Evolutionary conservation across 2,797 vertebrate genomes (phyloP), one percentile per base, ranked within the genome.

Genomic region (Dallia pectoralis): DNA sequence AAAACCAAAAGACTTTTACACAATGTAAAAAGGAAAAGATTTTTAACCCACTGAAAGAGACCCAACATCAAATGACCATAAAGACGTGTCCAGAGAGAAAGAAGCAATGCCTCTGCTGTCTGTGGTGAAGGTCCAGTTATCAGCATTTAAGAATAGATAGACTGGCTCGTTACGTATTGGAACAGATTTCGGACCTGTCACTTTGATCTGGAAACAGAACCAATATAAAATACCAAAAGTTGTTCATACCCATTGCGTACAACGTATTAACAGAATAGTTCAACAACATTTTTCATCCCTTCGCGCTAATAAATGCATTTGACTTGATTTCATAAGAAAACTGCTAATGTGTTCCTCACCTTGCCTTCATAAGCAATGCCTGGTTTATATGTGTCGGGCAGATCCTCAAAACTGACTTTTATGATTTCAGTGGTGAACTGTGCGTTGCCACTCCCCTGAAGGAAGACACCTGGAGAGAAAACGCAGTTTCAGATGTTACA

Each of bases 51-150:
- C 30, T 4, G 19, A 51, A 16, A 69, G 40, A 69, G 27, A 69
- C n/a, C 19, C 18, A 51, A 16, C n/a, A 0, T 74, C 56, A 33
- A 30, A 47, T 22, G 29, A 87, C 94, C 87, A 94, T 27, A 53
- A 82, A 67, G 81, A 79, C 0, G 95, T 96, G 81, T 94, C 81
- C 36, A 97, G 87, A 22, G 91, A 92, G 77, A 97, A 95, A 0
- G 59, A 56, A 66, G 90, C 92, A 72, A 91, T 8, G 3, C 95
- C 96, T 0, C 85, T 85, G 1, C 5, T 25, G 75, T 94, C 84
- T 0, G 95, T 95, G 0, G 79, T 93, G 30, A 96, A 87, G 0
- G 83, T 92, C 14, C 82, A 0, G 1, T 74, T 87, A 33, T 84
- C 68, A 0, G 27, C 59, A 15, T 18, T 49, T 7, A 63, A 66